phyloP scores from a whole-genome alignment of 2,113 vertebrate species.

The Calypte anna region DNA sequence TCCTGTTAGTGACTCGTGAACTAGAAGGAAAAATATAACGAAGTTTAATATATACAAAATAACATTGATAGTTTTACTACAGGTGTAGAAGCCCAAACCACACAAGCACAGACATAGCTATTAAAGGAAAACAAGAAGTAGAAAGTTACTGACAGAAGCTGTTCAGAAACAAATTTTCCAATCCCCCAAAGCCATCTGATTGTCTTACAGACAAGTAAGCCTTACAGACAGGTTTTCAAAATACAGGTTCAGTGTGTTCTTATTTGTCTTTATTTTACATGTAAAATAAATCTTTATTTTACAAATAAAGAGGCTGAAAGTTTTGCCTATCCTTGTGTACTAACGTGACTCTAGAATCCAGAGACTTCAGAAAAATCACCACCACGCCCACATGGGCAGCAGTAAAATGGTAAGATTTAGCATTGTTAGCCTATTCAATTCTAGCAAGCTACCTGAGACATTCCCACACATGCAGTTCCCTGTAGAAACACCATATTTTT shows the following conservation, averaged over 20 bases:
- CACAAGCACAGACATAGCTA: neutral
- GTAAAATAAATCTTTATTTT: neutral
- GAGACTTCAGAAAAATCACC: neutral
- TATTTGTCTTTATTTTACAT: neutral
- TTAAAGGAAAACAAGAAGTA: constrained; percentile 21
- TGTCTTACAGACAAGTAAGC: neutral
- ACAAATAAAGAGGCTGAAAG: neutral
- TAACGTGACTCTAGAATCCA: neutral
- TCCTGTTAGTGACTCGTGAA: neutral
- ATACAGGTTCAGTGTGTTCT: neutral
- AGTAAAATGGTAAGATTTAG: neutral
- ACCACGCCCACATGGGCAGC: neutral
- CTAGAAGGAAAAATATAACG: constrained; percentile 13
- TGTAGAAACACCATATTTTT: neutral
- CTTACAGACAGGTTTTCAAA: constrained; percentile 1
- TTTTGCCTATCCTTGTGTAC: neutral
- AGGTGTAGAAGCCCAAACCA: neutral
- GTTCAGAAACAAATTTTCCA: constrained; percentile 23
- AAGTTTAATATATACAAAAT: neutral
- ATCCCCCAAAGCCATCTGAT: neutral
- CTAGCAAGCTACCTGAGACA: neutral
- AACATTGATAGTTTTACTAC: constrained; percentile 8
- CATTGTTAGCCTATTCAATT: neutral
- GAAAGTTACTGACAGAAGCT: neutral
- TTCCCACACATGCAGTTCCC: neutral